These are phyloP conservation scores for Manis crassicaudata DNA, from an alignment of 2,797 vertebrate genomes.

Conservation along the genomic window DNA sequence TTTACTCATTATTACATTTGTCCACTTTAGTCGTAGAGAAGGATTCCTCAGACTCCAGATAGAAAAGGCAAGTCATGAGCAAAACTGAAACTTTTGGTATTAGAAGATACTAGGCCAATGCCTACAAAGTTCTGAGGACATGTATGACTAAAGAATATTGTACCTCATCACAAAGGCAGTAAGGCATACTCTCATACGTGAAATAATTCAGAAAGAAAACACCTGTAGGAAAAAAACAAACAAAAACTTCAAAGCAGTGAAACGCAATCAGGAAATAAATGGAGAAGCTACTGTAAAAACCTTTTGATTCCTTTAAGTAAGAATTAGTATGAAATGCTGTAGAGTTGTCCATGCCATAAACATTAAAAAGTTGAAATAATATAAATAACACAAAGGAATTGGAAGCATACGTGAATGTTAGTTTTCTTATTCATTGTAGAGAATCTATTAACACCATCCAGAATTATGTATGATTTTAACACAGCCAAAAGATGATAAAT, in stretches of 20 bases:
- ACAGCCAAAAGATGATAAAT: not conserved
- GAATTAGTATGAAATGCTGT: not conserved
- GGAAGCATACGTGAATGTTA: not conserved
- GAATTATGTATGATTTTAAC: not conserved
- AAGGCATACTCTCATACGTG: not conserved
- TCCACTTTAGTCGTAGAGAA: not conserved
- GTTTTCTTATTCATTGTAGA: conserved; percentile 2
- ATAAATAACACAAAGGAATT: not conserved
- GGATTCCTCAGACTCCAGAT: not conserved
- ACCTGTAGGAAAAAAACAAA: not conserved
- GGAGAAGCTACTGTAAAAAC: not conserved
- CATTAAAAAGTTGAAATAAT: not conserved
- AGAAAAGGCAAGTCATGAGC: not conserved
- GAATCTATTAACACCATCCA: not conserved
- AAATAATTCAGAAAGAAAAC: not conserved
- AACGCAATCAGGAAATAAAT: not conserved
- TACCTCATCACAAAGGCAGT: not conserved
- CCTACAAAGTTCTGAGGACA: not conserved
- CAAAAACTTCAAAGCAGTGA: not conserved
- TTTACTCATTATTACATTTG: not conserved
- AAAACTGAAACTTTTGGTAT: not conserved
- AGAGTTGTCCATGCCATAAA: not conserved
- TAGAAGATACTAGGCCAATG: not conserved
- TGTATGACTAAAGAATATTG: not conserved
- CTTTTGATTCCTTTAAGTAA: not conserved